phyloP scores from a whole-genome alignment of 2,113 vertebrate genomes.

The Micronisus gabar region DNA sequence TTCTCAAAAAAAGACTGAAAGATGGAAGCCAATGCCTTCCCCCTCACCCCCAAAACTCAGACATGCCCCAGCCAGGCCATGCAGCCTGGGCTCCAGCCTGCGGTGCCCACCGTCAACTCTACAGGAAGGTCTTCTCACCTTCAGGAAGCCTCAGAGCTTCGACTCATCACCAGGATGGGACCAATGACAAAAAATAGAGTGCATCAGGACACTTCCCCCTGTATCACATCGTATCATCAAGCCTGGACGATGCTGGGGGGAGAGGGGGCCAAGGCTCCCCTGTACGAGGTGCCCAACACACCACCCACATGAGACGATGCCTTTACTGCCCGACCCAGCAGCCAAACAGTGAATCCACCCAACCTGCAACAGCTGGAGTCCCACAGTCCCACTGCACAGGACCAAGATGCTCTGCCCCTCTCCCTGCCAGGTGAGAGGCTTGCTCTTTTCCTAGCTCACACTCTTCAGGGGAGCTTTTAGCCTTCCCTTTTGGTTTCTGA shows the following conservation, averaged over 20 bases:
- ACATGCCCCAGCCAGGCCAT: rapidly evolving
- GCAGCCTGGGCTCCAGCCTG: neutral
- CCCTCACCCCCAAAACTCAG: neutral
- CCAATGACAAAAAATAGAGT: rapidly evolving
- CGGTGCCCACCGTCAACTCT: neutral
- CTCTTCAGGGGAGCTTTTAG: neutral
- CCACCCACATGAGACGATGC: rapidly evolving
- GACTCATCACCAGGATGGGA: neutral
- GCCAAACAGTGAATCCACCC: neutral
- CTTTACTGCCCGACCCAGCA: neutral
- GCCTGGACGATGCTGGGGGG: rapidly evolving
- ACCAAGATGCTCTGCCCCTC: rapidly evolving
- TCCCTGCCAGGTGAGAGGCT: neutral
- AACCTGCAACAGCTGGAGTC: neutral
- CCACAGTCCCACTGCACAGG: neutral
- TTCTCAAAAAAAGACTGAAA: neutral
- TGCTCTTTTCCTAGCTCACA: neutral
- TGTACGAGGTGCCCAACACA: neutral
- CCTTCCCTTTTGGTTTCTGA: neutral
- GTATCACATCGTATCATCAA: neutral
- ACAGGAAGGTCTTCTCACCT: neutral
- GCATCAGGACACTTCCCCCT: neutral
- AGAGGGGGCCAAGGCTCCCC: neutral
- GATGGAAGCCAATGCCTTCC: neutral
- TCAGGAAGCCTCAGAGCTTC: neutral